These are phyloP conservation scores for Metridium senile DNA, from an alignment of 92 coral and sea anemone species.

Conservation along the genomic window DNA sequence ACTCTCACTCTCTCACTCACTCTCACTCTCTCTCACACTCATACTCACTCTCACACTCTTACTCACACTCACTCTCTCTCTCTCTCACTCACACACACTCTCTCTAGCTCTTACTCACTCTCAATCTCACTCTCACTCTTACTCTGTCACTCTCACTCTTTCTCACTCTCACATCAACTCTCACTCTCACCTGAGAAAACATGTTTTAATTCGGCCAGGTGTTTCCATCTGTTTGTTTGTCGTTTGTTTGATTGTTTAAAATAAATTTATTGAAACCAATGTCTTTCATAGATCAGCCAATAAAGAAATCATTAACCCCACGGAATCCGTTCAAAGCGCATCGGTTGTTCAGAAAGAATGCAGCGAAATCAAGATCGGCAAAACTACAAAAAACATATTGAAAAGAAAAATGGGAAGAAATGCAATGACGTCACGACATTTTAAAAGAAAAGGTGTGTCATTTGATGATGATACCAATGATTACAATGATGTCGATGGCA, in stretches of 20 bases:
- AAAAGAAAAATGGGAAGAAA: neutral
- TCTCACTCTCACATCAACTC: too few species aligned
- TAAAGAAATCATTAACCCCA: neutral
- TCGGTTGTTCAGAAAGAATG: constrained; percentile 10
- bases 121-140: too few species aligned
- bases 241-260: neutral
- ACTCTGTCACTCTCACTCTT: too few species aligned
- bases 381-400: neutral
- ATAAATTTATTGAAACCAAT: neutral
- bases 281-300: constrained; percentile 28
- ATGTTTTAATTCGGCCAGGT: neutral
- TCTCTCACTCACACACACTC: too few species aligned
- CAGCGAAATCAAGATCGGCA: neutral
- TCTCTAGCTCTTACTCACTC: too few species aligned
- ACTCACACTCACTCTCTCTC: too few species aligned
- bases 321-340: constrained; percentile 55
- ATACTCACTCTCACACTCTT: too few species aligned
- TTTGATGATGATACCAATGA: neutral
- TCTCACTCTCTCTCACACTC: too few species aligned
- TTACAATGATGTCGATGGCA: neutral
- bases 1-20: too few species aligned
- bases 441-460: constrained; percentile 1
- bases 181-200: too few species aligned
- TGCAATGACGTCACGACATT: constrained; percentile 5
- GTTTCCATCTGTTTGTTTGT: neutral